Conservation (phyloP, 2,888 invertebrate genomes). For the Hydropsyche betteni region DNA sequence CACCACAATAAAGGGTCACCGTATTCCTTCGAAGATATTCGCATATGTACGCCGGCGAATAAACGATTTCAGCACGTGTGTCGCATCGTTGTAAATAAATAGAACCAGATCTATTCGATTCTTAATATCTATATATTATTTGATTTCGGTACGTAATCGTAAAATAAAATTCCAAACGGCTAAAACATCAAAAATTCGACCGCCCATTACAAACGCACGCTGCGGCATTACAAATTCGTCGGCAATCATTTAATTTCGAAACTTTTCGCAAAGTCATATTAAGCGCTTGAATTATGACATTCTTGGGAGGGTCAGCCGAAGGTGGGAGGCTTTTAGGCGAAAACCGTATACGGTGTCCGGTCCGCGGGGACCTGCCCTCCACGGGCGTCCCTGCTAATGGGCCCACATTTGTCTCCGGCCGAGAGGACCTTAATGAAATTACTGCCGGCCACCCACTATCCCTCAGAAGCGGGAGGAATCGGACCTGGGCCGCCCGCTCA, state of each 20-base stretch:
- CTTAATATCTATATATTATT: no score
- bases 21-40: conserved; percentile 33
- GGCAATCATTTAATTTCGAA: conserved; percentile 43
- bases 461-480: conserved; percentile 17
- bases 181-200: no score
- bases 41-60: not conserved
- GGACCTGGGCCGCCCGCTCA: conserved; percentile 7
- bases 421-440: conserved; percentile 68
- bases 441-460: conserved; percentile 59
- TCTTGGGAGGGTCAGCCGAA: conserved; percentile 34
- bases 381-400: conserved; percentile 65
- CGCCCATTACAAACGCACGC: not conserved
- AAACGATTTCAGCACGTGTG: not conserved
- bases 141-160: no score
- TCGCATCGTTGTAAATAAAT: no score
- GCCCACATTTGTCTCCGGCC: conserved; percentile 67
- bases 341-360: conserved; percentile 31
- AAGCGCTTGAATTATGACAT: conserved; percentile 49
- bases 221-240: conserved; percentile 25
- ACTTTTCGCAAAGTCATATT: conserved; percentile 44
- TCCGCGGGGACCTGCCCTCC: conserved; percentile 52
- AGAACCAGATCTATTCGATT: not conserved
- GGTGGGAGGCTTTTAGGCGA: conserved; percentile 45
- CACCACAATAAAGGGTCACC: conserved; percentile 46
- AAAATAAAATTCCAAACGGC: not conserved